phyloP scores from a whole-genome alignment of 2,797 vertebrate species.

The Gymnocypris eckloni region DNA sequence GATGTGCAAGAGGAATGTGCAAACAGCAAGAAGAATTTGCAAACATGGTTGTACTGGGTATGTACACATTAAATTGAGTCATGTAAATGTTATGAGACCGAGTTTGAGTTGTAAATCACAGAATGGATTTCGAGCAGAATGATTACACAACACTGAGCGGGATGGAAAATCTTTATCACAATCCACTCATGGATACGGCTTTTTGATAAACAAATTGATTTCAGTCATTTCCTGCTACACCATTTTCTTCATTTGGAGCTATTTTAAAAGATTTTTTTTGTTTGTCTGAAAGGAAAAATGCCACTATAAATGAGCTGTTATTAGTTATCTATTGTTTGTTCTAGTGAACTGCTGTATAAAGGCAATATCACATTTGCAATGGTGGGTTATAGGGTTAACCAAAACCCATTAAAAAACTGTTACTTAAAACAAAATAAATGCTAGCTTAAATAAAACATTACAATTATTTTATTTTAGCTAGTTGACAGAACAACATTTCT shows the following conservation, averaged over 20 bases:
- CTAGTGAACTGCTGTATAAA: not conserved
- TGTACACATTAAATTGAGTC: no score
- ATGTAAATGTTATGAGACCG: no score
- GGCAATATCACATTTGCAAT: not conserved
- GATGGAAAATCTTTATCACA: not conserved
- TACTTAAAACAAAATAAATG: not conserved
- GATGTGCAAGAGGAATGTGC: no score
- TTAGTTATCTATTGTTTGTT: not conserved
- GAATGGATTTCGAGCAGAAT: not conserved
- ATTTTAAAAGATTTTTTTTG: no score
- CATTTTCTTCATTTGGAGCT: not conserved
- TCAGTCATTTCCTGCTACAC: not conserved
- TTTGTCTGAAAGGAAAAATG: not conserved
- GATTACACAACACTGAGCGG: not conserved
- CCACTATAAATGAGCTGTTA: not conserved
- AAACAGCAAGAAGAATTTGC: no score
- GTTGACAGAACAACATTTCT: not conserved
- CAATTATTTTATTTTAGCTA: not conserved
- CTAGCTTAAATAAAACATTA: not conserved
- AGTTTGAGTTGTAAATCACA: no score
- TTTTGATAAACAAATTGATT: not conserved
- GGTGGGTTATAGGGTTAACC: not conserved
- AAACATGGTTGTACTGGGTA: no score
- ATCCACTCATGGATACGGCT: not conserved
- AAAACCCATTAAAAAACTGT: not conserved